phyloP scores from a whole-genome alignment of 2,888 invertebrate species.

The Drosophila colorata region DNA sequence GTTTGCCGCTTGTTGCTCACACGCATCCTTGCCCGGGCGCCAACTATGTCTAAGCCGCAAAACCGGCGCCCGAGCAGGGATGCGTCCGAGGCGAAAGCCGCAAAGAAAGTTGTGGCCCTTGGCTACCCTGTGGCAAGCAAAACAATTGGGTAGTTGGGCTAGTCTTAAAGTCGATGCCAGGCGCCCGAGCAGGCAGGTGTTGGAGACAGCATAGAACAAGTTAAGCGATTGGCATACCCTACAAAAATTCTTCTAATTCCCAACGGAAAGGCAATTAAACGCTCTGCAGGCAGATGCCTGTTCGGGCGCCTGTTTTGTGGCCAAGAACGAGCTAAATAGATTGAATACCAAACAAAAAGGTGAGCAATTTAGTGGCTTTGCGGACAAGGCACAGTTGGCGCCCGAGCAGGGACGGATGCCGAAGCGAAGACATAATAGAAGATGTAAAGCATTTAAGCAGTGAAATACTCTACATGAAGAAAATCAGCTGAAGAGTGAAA shows the following conservation, averaged over 20 bases:
- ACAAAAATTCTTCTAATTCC: not conserved
- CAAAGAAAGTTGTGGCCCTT: too few species aligned
- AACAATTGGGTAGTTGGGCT: not conserved
- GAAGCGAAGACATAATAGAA: not conserved
- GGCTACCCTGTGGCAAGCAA: not conserved
- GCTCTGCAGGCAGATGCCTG: not conserved
- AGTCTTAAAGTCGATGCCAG: not conserved
- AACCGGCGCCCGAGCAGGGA: constrained; percentile 3
- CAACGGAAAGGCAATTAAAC: not conserved
- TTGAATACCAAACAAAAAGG: not conserved
- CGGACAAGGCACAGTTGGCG: not conserved
- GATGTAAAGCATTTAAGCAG: not conserved
- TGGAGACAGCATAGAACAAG: too few species aligned
- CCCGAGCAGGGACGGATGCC: not conserved
- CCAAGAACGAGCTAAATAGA: not conserved
- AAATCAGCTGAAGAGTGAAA: too few species aligned
- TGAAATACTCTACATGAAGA: not conserved
- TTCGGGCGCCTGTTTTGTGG: not conserved
- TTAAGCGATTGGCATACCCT: too few species aligned
- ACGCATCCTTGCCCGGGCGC: constrained; percentile 33
- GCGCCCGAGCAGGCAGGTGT: too few species aligned
- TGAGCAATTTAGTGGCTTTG: not conserved
- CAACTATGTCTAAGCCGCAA: constrained; percentile 24
- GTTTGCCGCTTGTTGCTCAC: constrained; percentile 32
- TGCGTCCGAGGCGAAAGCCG: not conserved